Evolutionary conservation across 2,113 vertebrate species (phyloP).

Genomic region (Lycocorax pyrrhopterus): DNA sequence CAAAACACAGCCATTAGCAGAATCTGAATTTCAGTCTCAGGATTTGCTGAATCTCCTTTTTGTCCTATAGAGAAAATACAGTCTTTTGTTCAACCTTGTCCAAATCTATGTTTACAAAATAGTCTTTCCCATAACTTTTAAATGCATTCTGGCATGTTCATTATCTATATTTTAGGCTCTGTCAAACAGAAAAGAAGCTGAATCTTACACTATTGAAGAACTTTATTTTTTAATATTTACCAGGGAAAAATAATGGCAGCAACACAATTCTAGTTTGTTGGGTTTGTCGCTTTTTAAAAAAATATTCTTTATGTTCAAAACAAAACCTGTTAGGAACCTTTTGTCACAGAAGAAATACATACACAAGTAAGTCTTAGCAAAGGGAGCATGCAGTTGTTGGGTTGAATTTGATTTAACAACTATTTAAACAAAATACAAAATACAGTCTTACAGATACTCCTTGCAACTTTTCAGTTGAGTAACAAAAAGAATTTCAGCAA

Average conservation of each 20-base stretch:
- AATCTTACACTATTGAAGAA: background rate
- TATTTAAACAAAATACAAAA: background rate
- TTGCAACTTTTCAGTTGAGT: background rate
- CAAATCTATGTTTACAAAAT: background rate
- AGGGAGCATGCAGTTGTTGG: background rate
- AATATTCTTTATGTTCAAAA: background rate
- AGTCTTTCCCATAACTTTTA: background rate
- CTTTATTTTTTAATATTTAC: background rate
- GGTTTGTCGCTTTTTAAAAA: background rate
- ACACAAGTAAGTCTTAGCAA: background rate
- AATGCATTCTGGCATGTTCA: background rate
- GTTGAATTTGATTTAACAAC: background rate
- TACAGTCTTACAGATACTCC: background rate
- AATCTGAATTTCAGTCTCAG: background rate
- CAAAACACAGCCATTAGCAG: background rate
- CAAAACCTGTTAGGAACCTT: background rate
- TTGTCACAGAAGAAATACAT: background rate
- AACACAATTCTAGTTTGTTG: background rate
- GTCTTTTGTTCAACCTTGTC: background rate
- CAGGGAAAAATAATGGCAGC: background rate
- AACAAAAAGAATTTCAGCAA: background rate
- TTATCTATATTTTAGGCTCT: background rate
- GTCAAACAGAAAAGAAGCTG: background rate
- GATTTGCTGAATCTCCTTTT: background rate
- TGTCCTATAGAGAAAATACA: background rate